These are phyloP conservation scores for Bombus consobrinus DNA, from an alignment of 1,140 invertebrate genomes.

Conservation along the genomic window DNA sequence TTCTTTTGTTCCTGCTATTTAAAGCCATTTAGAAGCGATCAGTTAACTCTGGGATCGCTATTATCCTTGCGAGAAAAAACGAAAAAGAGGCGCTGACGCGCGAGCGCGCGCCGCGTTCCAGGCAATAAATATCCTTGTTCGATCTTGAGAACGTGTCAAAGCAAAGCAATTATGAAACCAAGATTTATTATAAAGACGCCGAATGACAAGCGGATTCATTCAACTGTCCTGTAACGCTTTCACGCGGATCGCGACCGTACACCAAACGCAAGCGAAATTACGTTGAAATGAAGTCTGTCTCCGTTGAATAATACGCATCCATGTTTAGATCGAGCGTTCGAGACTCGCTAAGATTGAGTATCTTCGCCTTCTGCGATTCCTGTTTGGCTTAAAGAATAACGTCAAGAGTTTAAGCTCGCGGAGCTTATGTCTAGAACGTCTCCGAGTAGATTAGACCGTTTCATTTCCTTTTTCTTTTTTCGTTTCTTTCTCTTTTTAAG, in stretches of 20 bases:
- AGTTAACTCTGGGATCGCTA: background rate
- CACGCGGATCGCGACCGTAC: constrained; percentile 5
- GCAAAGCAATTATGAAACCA: constrained; percentile 30
- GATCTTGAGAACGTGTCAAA: constrained; percentile 10
- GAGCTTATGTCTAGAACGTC: no score
- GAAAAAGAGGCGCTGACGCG: background rate
- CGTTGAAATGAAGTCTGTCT: background rate
- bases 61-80: background rate
- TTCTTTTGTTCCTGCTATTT: background rate
- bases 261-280: constrained; percentile 10
- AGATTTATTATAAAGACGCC: constrained; percentile 28
- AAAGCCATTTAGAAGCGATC: background rate
- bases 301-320: constrained; percentile 12
- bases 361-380: background rate
- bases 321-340: constrained; percentile 5
- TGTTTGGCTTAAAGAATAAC: background rate
- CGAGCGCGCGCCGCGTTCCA: background rate
- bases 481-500: no score
- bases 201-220: constrained; percentile 33
- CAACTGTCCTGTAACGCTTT: constrained; percentile 31
- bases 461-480: no score
- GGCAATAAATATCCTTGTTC: constrained; percentile 13
- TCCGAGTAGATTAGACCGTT: background rate
- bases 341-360: background rate
- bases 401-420: no score